Base-by-base conservation (phyloP, 2,797 vertebrate species). In the Silurus lanzhouensis region DNA sequence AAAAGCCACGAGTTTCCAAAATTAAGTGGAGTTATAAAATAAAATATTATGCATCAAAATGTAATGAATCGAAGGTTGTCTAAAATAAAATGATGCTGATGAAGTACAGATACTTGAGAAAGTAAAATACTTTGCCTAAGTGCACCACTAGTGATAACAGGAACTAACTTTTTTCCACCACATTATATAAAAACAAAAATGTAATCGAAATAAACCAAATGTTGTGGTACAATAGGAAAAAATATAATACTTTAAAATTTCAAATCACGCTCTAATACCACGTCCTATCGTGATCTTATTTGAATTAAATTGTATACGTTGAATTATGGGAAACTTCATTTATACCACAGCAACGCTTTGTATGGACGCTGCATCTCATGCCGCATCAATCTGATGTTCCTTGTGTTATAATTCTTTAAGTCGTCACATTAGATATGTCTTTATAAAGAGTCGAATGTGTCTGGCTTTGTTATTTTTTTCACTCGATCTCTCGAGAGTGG, bases 381-480 rank as follows among this genome's bases (percentile, higher is more conserved):
- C 22, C 7, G 15, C 78, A 22, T 52, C 1, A 10, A 44, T 22
- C 17, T 48, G 17, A 64, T 48, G 61, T 25, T 48, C 46, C 4
- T 64, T 12, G 22, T 67, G 6, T 48, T 13, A 52, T 80, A 31
- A 67, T 63, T 67, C 17, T 52, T 81, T 67, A 67, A 67, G 63
- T 81, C 63, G 67, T 81, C 63, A 55, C 46, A 55, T 67, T 31
- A 31, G 46, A 67, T 81, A 67, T 44, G 66, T 81, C 79, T 80
- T 66, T 67, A 19, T 20, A 25, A 64, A 81, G 15, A 67, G 15
- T 20, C 19, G n/a, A 81, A 55, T 20, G 10, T 55, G 27, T 31
- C 46, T 2, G 13, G 31, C n/a, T 80, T 48, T 19, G 3, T 27
- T 55, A 52, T n/a, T 81, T 52, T 20, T 44, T 31, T 6, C 20